Conservation (phyloP, 2,888 invertebrate genomes). For the Mimumesa dahlbomi region DNA sequence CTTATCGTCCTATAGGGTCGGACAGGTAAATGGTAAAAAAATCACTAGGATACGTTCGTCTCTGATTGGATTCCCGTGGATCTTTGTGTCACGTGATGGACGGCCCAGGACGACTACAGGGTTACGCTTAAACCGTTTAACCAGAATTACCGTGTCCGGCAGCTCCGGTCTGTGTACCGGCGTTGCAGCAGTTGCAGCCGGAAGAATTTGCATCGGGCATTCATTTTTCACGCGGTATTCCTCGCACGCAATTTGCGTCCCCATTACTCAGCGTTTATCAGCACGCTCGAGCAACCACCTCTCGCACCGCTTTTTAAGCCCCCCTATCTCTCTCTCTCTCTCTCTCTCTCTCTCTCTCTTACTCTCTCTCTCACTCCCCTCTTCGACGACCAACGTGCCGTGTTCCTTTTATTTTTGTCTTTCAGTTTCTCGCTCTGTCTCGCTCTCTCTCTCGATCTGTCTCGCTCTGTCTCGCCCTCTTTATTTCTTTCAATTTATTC, state of each 20-base stretch:
- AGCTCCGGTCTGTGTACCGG: constrained; percentile 1
- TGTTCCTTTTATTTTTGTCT: no score
- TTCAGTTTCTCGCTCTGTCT: neutral
- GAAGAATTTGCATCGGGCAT: constrained; percentile 57
- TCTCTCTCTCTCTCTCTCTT: no score
- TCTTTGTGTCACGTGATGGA: constrained; percentile 9
- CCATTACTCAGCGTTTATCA: constrained; percentile 72
- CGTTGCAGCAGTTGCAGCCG: constrained; percentile 16
- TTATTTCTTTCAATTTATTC: constrained; percentile 53
- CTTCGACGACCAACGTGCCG: no score
- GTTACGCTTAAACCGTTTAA: constrained; percentile 22
- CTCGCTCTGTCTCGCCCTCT: neutral
- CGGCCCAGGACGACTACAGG: constrained; percentile 8
- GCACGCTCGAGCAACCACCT: constrained; percentile 34
- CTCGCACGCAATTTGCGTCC: constrained; percentile 64
- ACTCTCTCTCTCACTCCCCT: neutral
- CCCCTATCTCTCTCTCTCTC: neutral
- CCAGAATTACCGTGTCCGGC: constrained; percentile 27
- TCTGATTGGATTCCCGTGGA: constrained; percentile 7
- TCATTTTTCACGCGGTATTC: constrained; percentile 58
- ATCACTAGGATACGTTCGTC: neutral
- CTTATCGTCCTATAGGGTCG: no score
- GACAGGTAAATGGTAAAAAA: no score
- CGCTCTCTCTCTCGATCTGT: neutral
- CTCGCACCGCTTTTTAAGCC: constrained; percentile 1